These are phyloP conservation scores for Plagodis dolabraria DNA, from an alignment of 2,888 invertebrate species.

Conservation along the genomic window DNA sequence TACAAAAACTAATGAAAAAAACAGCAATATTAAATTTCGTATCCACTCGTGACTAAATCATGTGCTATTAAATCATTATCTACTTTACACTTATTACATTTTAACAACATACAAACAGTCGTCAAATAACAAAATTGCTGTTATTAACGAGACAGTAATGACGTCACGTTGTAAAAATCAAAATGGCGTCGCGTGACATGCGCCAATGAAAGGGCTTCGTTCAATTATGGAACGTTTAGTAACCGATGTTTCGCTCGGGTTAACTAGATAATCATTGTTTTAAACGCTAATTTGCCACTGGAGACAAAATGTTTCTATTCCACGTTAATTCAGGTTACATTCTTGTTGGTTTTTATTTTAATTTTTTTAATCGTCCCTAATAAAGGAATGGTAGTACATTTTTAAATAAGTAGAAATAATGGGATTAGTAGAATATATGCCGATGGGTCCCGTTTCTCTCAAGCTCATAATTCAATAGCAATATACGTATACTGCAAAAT, in stretches of 20 bases:
- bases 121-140: conserved; percentile 4
- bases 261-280: conserved; percentile 41
- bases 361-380: no score
- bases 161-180: conserved; percentile 20
- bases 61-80: background rate
- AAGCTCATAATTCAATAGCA: no score
- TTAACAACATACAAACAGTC: conserved; percentile 2
- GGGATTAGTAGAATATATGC: no score
- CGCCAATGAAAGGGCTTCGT: conserved; percentile 36
- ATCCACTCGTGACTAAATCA: background rate
- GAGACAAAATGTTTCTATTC: background rate
- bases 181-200: conserved; percentile 37
- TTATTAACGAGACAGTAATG: conserved; percentile 15
- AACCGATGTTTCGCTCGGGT: conserved; percentile 35
- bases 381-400: no score
- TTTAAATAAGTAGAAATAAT: no score
- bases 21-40: no score
- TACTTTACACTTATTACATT: conserved; percentile 4
- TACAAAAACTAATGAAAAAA: no score
- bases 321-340: conserved; percentile 1
- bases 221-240: conserved; percentile 39
- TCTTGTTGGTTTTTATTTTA: background rate
- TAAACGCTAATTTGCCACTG: conserved; percentile 34
- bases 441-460: no score
- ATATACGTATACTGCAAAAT: no score